A percentile compares a stretch with the other conserved stretches of the same genome.
Evolutionary conservation across 64 coral and sea anemone species (phyloP).

Genomic region (Montipora foliosa): DNA sequence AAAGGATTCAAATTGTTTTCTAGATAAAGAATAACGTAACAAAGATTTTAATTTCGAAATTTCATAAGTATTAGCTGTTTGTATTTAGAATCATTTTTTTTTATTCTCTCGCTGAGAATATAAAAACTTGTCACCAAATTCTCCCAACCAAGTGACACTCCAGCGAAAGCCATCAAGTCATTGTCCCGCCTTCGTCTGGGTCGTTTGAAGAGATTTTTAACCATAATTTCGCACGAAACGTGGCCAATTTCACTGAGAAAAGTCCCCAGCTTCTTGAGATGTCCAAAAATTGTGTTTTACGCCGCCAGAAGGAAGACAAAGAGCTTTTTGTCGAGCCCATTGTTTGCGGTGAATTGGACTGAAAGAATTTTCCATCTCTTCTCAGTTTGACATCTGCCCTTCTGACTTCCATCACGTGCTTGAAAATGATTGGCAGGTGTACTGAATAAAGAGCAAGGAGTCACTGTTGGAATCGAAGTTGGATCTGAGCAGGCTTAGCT

Average conservation of each 20-base stretch:
- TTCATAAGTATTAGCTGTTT: background rate
- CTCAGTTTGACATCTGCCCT: slow-evolving; percentile 54
- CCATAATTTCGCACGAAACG: background rate
- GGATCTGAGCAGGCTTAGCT: too few species aligned
- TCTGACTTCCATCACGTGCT: slow-evolving; percentile 38
- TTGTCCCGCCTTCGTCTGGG: background rate
- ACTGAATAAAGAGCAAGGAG: slow-evolving; percentile 37
- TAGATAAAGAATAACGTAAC: background rate
- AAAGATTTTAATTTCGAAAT: background rate
- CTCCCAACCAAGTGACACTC: background rate
- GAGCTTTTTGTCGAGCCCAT: background rate
- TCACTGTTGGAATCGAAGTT: background rate
- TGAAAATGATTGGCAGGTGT: slow-evolving; percentile 11
- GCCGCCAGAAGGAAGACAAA: background rate
- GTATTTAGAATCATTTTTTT: background rate
- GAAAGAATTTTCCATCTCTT: background rate
- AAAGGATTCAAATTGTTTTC: background rate
- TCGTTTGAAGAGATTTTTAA: background rate
- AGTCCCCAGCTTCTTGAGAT: background rate
- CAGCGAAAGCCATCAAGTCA: background rate
- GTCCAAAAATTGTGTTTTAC: background rate
- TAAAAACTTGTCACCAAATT: background rate
- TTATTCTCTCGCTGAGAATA: background rate
- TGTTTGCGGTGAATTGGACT: background rate
- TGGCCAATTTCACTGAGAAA: background rate